phyloP scores from a whole-genome alignment of 2,797 vertebrate genomes.

The Eptatretus atami region DNA sequence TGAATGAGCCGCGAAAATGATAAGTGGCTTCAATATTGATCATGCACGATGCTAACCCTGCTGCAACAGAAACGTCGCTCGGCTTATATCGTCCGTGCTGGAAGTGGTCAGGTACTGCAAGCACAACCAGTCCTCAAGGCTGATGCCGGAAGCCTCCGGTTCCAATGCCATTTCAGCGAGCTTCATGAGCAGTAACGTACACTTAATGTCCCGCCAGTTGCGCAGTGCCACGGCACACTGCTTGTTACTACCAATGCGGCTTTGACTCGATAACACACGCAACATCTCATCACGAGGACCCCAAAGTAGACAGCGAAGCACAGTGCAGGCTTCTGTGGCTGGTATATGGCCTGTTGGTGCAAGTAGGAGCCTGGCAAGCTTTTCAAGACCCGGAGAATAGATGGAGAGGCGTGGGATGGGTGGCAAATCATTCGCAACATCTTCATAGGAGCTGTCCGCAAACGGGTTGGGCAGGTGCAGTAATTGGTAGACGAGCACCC shows the following conservation, averaged over 20 bases:
- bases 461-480: conserved; percentile 1
- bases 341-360: background rate
- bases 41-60: too few relatives aligned
- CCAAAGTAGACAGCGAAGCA: background rate
- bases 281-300: background rate
- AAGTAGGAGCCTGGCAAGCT: background rate
- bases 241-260: background rate
- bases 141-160: background rate
- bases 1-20: too few relatives aligned
- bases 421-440: background rate
- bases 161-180: background rate
- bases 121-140: conserved; percentile 2
- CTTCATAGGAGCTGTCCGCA: background rate
- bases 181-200: background rate
- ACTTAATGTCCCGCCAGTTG: background rate
- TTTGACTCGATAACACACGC: background rate
- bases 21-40: too few relatives aligned
- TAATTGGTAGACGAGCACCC: background rate
- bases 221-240: background rate
- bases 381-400: background rate
- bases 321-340: background rate
- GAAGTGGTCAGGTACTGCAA: background rate
- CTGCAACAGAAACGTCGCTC: background rate
- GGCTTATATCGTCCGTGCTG: background rate
- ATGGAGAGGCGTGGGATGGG: background rate